phyloP scores from a whole-genome alignment of 53 echinoderm and acorn worm genomes.

The Zoroaster sp. region DNA sequence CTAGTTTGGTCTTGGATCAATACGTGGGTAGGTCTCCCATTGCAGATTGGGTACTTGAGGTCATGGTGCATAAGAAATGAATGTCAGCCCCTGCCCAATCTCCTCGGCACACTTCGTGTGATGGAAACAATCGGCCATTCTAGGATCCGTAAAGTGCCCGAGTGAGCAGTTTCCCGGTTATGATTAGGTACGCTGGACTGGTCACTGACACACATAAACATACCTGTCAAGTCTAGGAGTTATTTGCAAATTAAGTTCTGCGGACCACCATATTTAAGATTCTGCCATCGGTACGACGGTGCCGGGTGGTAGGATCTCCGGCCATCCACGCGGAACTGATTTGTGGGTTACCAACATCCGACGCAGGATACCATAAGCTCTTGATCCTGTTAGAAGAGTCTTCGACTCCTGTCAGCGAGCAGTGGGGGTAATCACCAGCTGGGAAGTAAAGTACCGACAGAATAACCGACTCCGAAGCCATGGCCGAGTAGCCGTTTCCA shows the following conservation, averaged over 20 bases:
- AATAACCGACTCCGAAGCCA: slow-evolving; percentile 20
- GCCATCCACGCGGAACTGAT: slow-evolving; percentile 12
- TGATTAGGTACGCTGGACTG: not conserved
- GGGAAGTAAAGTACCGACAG: slow-evolving; percentile 42
- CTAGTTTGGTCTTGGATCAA: not conserved
- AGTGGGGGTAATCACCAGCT: not conserved
- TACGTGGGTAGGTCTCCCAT: slow-evolving; percentile 13
- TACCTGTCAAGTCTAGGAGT: not conserved
- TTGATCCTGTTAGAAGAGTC: too few relatives aligned
- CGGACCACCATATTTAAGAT: not conserved
- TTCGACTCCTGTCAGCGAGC: slow-evolving; percentile 24
- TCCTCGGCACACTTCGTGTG: not conserved
- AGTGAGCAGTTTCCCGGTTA: slow-evolving; percentile 1
- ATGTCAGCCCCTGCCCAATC: not conserved
- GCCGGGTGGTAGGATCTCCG: not conserved
- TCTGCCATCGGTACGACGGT: not conserved
- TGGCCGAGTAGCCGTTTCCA: slow-evolving; percentile 26
- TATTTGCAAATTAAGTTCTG: not conserved
- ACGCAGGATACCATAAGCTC: slow-evolving; percentile 24
- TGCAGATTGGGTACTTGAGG: not conserved
- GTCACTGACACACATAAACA: not conserved
- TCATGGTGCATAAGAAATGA: slow-evolving; percentile 18
- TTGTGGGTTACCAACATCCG: slow-evolving; percentile 35
- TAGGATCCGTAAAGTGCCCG: slow-evolving; percentile 22
- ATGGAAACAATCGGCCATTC: slow-evolving; percentile 31